phyloP scores from a whole-genome alignment of 2,797 vertebrate species.

The Galagoides demidoff region DNA sequence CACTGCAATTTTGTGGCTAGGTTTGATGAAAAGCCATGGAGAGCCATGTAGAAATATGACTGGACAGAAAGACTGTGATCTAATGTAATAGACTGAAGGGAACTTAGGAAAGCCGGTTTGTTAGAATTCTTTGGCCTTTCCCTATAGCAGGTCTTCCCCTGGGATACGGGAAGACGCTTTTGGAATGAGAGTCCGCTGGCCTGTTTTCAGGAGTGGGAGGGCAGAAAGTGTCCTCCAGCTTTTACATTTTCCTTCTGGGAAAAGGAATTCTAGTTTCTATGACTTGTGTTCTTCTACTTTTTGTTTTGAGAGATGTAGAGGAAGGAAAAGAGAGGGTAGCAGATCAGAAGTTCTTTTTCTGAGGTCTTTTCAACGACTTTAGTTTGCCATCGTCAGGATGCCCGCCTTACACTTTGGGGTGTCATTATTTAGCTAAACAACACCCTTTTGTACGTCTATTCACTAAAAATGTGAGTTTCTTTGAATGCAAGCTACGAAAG shows the following conservation, averaged over 20 bases:
- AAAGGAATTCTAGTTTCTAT: neutral
- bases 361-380: neutral
- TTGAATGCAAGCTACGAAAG: neutral
- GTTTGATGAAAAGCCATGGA: neutral
- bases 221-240: neutral
- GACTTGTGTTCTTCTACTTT: neutral
- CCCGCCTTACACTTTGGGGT: accelerated
- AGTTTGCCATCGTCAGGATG: neutral
- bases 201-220: neutral
- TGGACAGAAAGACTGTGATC: neutral
- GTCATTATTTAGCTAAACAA: neutral
- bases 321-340: neutral
- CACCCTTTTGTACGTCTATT: neutral
- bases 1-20: neutral
- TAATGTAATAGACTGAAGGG: neutral
- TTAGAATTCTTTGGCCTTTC: neutral
- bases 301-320: neutral
- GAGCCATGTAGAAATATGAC: neutral
- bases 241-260: neutral
- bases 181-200: neutral
- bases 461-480: neutral
- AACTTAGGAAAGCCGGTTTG: neutral
- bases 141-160: neutral
- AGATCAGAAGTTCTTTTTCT: neutral
- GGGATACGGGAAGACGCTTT: neutral